Conservation (phyloP, 2,888 invertebrate genomes). For the Xylocampa areola region DNA sequence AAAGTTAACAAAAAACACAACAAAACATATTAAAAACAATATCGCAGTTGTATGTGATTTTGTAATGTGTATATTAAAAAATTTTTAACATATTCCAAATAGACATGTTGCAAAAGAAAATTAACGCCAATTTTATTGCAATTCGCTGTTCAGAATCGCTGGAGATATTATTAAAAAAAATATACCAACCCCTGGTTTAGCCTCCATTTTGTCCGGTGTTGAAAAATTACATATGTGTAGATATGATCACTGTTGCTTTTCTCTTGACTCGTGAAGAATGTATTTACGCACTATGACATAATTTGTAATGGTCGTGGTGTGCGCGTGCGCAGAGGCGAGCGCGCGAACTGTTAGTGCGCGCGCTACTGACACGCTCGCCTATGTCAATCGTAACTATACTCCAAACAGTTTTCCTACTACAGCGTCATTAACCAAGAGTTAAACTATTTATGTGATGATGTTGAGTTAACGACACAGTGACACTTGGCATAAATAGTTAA, state of each 20-base stretch:
- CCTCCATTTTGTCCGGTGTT: conserved; percentile 63
- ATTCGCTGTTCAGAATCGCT: conserved; percentile 47
- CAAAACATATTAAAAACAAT: conserved; percentile 1
- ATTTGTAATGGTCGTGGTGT: conserved; percentile 36
- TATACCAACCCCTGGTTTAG: conserved; percentile 71
- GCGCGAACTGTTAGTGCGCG: conserved; percentile 70
- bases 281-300: conserved; percentile 63
- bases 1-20: conserved; percentile 8
- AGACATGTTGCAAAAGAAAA: conserved; percentile 39
- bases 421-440: conserved; percentile 23
- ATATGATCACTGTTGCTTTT: conserved; percentile 49
- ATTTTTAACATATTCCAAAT: conserved; percentile 14
- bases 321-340: conserved; percentile 70
- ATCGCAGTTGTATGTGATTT: conserved; percentile 15
- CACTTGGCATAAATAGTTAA: neutral
- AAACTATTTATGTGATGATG: neutral
- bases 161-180: conserved; percentile 31
- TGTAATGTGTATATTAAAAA: conserved; percentile 2
- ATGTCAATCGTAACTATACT: conserved; percentile 34
- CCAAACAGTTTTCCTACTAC: conserved; percentile 39
- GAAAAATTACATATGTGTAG: conserved; percentile 43
- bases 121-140: conserved; percentile 49
- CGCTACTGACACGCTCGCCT: conserved; percentile 62
- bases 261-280: conserved; percentile 53
- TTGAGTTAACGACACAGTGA: conserved; percentile 1